These are phyloP conservation scores for Valencia hispanica DNA, from an alignment of 2,797 vertebrate species.

Conservation along the genomic window DNA sequence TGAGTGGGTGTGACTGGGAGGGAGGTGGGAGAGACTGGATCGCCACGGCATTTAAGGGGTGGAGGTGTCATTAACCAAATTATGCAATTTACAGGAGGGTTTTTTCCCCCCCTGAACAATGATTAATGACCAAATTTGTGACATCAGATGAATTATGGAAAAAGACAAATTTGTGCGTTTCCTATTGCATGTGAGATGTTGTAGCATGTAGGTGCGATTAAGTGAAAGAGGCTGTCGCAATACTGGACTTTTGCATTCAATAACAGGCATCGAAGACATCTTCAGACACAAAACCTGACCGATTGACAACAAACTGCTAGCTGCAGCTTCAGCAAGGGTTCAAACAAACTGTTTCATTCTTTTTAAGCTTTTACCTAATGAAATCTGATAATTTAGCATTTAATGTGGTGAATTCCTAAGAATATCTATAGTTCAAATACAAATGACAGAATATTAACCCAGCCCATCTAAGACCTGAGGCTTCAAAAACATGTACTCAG, in stretches of 20 bases:
- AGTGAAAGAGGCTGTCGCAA: constrained; percentile 19
- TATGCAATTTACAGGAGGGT: constrained; percentile 20
- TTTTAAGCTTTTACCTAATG: neutral
- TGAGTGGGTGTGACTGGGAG: constrained; percentile 29
- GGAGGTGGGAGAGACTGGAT: neutral
- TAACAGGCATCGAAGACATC: neutral
- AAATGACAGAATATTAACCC: neutral
- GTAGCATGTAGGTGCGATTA: constrained; percentile 20
- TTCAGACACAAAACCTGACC: neutral
- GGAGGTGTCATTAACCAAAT: constrained; percentile 19
- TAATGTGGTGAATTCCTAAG: neutral
- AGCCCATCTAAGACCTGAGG: neutral
- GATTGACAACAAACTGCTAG: neutral
- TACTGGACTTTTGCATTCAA: neutral
- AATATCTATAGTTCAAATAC: neutral
- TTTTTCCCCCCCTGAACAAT: constrained; percentile 2
- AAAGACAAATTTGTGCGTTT: neutral
- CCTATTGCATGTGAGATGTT: constrained; percentile 5
- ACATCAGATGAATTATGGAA: neutral
- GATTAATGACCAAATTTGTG: neutral
- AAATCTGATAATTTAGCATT: neutral
- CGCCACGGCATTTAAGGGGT: neutral
- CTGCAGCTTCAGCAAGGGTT: neutral
- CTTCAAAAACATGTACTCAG: neutral
- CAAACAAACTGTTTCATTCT: neutral